Evolutionary conservation across 1,140 invertebrate genomes (phyloP).

Genomic region (Zaprionus gabonicus): DNA sequence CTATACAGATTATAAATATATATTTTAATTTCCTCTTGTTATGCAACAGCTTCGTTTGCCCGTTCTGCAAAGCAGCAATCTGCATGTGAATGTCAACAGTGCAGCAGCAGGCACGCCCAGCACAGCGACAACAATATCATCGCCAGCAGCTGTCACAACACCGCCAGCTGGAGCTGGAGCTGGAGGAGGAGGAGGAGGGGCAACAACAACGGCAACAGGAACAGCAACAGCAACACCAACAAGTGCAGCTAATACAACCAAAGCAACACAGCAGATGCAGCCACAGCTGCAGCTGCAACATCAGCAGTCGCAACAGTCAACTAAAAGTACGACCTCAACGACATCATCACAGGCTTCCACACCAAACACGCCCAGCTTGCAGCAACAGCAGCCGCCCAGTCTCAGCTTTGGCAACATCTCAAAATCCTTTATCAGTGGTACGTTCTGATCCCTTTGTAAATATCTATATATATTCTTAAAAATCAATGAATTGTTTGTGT

Average conservation of each 20-base stretch:
- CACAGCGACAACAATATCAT: neutral
- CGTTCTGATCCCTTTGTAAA: neutral
- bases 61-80: constrained; percentile 69
- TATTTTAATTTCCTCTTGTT: neutral
- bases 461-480: constrained; percentile 2
- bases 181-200: constrained; percentile 36
- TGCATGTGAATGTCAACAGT: constrained; percentile 59
- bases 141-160: constrained; percentile 13
- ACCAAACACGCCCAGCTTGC: constrained; percentile 63
- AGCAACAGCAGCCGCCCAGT: constrained; percentile 49
- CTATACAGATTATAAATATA: neutral
- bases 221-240: constrained; percentile 14
- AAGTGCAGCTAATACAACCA: constrained; percentile 67
- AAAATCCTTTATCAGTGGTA: constrained; percentile 79
- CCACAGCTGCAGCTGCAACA: constrained; percentile 53
- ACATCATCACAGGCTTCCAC: constrained; percentile 66
- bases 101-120: constrained; percentile 25
- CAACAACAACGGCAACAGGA: constrained; percentile 8
- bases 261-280: constrained; percentile 59
- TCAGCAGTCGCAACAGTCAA: constrained; percentile 43
- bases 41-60: constrained; percentile 57
- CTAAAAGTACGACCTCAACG: constrained; percentile 56
- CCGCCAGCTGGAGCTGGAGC: constrained; percentile 19
- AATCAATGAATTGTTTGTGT: constrained; percentile 36
- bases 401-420: constrained; percentile 78